Base-by-base conservation (phyloP, 2,113 vertebrate species). In the Connochaetes taurinus region DNA sequence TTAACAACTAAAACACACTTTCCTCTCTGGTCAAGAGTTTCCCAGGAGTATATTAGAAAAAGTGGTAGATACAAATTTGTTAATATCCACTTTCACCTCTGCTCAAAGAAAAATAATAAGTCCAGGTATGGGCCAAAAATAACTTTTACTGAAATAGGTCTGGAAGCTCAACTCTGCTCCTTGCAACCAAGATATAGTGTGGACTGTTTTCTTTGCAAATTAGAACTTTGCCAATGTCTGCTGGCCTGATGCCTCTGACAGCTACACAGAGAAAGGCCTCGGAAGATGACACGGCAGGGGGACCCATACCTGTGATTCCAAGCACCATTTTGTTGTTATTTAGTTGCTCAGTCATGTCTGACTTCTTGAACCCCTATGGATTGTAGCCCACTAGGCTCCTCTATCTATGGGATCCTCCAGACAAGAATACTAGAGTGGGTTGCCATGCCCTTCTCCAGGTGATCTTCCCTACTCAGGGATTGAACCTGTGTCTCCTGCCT, bases 1-100 rank as follows among this genome's bases (percentile, higher is more conserved):
- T 98, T 97, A 97, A 95, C n/a, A 96, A 97, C 93, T 96, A 95
- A 97, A 96, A 84, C 45, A 96, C 87, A 94, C 40, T 96, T 95
- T 98, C 87, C 94, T 97, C 78, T 98, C 78, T 98, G 95, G 88
- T 98, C 97, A 19, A n/a, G 88, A 80, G 84, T 97, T 96, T 96
- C 97, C 87, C 83, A 95, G 92, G 95, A 87, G 67, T 93, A 40
- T 93, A 52, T 50, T 33, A 85, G 87, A 55, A 92, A 96, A 96
- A 88, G 84, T n/a, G 17, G 88, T 82, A 88, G 82, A 95, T 94
- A 50, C 74, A 92, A 96, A 97, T 96, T 94, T 87, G n/a, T 96
- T 96, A 97, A 96, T 95, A 97, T 71, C 76, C 17, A 85, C 87
- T 96, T 98, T 97, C 57, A 94, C 55, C 45, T 96, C 80, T 92